Percentiles rank a stretch among this genome's conserved stretches.
Conservation (phyloP, 2,113 vertebrate genomes). For the Spea bombifrons region DNA sequence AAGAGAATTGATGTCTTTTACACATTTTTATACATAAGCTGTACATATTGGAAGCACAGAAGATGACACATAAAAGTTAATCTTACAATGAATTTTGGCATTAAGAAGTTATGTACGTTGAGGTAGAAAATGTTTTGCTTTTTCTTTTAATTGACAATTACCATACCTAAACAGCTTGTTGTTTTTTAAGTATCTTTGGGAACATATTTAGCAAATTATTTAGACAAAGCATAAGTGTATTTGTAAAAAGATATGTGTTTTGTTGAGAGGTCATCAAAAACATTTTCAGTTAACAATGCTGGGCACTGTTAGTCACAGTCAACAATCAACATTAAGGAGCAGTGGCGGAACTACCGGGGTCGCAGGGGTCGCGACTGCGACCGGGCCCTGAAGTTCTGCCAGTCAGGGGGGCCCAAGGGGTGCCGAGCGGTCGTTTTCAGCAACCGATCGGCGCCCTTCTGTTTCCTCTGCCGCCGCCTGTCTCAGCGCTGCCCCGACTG, state of each 20-base stretch:
- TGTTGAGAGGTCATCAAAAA: neutral
- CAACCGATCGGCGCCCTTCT: too few relatives aligned
- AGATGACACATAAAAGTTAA: neutral
- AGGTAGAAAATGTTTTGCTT: neutral
- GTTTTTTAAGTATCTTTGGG: neutral
- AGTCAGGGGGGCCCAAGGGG: too few relatives aligned
- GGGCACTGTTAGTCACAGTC: too few relatives aligned
- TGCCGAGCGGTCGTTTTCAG: too few relatives aligned
- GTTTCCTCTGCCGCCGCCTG: too few relatives aligned
- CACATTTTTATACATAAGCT: neutral
- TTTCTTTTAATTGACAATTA: neutral
- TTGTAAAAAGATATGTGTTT: neutral
- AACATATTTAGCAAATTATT: neutral
- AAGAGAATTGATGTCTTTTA: neutral
- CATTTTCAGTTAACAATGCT: neutral
- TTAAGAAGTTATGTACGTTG: neutral
- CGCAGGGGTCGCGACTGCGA: too few relatives aligned
- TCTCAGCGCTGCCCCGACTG: too few relatives aligned
- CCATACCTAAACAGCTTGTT: neutral
- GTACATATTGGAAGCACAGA: neutral
- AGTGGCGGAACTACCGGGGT: too few relatives aligned
- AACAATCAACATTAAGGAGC: too few relatives aligned
- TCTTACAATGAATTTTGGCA: neutral
- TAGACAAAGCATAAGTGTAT: neutral
- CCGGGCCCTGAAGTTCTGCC: too few relatives aligned